Base-by-base conservation (phyloP, 1,140 invertebrate species). In the Leptinotarsa texana region DNA sequence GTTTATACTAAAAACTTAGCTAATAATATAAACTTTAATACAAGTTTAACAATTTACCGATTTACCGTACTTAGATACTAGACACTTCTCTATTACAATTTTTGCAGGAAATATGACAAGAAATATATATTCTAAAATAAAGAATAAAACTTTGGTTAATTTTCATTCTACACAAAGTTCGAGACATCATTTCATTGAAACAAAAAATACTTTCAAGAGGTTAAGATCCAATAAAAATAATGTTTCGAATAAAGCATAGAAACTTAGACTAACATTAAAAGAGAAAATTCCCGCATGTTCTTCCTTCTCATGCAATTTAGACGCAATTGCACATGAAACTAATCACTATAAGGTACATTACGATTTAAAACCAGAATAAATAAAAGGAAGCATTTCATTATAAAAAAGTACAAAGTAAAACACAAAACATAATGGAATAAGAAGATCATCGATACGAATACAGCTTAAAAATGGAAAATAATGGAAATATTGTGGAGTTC, bases 31-130 rank as follows among this genome's bases (percentile, higher is more conserved):
- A 78, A 78, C 66, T 74, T 74, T 73, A 73, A 75, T 73, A 75
- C 63, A 75, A 62, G 68, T 69, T 78, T 78, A 80, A 78, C 77
- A 80, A 76, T 76, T 71, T 75, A 77, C 74, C 74, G 74, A 48
- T 76, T 78, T 75, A 78, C 75, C 79, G 75, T 57, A 66, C 77
- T 77, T 78, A 79, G 61, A 73, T 70, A 33, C 68, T 75, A 75
- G 6, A 47, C 67, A 70, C 73, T 68, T 67, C 47, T 68, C 49
- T 11, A 17, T 13, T 63, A 67, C 73, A 51, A 24, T 69, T 66
- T 42, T 69, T 72, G 22, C 61, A 62, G 27, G 42, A 66, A 33
- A 42, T 63, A 66, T 15, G 51, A 42, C 73, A 67, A 74, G 67
- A 69, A 67, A 61, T 63, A 57, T 57, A 62, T 22, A 62, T 27